Base-by-base conservation (phyloP, 2,888 invertebrate species). In the Koerneria pararmatus region DNA sequence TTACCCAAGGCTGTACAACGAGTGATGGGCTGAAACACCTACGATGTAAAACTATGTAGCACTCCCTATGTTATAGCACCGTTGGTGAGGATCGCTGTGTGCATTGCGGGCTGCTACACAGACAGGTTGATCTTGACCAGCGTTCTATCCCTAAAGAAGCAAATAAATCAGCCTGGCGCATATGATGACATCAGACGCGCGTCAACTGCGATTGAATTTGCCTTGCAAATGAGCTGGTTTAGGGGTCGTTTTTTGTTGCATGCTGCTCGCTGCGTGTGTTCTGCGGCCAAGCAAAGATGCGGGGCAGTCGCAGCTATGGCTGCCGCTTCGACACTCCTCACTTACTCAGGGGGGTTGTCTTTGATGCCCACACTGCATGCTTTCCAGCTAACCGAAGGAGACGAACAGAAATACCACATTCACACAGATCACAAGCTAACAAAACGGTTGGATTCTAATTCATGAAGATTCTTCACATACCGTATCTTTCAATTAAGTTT, bases 381-480 rank as follows among this genome's bases (percentile, higher is more conserved):
- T 8, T 56, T 41, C 32, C 64, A 27, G 3, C 29, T 41, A n/a
- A 46, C 49, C 11, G 67, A 67, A 15, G 37, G n/a, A 1, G 68
- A 65, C 22, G 53, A 65, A 37, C 34, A 32, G 15, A 19, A n/a
- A 35, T 59, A 58, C 46, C 68, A 73, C 54, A 75, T 75, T n/a
- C 67, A 70, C 54, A 71, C 74, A 2, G 75, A 76, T 56, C 76
- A 76, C 59, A 76, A 75, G 58, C 67, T 76, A 46, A 73, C 75
- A 8, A 73, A 72, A 53, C 60, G 64, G 64, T 64, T 27, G 8
- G 8, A 19, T 8, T 0, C 29, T 24, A n/a, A n/a, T n/a, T n/a
- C n/a, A n/a, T n/a, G n/a, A n/a, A n/a, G n/a, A n/a, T n/a, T n/a
- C n/a, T n/a, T n/a, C n/a, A n/a, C n/a, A n/a, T n/a, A n/a, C n/a